A percentile compares a stretch with the other conserved stretches of the same genome.
These are phyloP conservation scores for Eurypyga helias DNA, from an alignment of 2,113 vertebrate species.

Conservation along the genomic window DNA sequence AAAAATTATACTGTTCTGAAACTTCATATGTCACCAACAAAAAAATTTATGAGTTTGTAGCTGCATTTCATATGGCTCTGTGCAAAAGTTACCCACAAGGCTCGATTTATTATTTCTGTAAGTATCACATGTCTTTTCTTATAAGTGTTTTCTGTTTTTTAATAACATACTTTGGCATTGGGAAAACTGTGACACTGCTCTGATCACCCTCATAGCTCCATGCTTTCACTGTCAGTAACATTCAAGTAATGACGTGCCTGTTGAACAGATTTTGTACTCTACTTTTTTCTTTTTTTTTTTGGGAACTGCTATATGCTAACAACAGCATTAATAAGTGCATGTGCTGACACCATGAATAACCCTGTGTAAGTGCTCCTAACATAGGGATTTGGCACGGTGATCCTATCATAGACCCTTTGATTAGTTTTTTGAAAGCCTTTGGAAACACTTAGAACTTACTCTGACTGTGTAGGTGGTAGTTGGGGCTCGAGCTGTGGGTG, in stretches of 20 bases:
- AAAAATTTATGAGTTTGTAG: not conserved
- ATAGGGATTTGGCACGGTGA: rapidly evolving
- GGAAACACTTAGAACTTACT: not conserved
- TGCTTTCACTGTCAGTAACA: not conserved
- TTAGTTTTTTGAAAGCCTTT: not conserved
- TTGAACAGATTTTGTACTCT: not conserved
- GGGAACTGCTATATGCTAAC: not conserved
- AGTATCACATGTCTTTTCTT: not conserved
- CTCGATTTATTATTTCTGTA: conserved; percentile 20
- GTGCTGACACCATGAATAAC: not conserved
- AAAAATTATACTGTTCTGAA: not conserved
- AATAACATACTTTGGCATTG: not conserved
- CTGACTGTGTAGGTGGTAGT: not conserved
- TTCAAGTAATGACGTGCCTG: not conserved
- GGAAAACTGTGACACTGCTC: not conserved
- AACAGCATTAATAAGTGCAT: not conserved
- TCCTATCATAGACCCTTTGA: not conserved
- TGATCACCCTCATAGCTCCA: not conserved
- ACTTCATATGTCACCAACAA: not conserved
- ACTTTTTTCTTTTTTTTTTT: not conserved
- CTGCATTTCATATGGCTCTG: conserved; percentile 1
- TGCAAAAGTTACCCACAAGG: not conserved
- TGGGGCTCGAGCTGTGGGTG: not conserved
- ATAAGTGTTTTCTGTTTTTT: conserved; percentile 40
- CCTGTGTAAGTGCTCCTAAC: not conserved